Percentiles rank a stretch among this genome's conserved stretches.
These are phyloP conservation scores for Dolichopus griseipennis DNA, from an alignment of 2,888 invertebrate genomes.

Conservation along the genomic window DNA sequence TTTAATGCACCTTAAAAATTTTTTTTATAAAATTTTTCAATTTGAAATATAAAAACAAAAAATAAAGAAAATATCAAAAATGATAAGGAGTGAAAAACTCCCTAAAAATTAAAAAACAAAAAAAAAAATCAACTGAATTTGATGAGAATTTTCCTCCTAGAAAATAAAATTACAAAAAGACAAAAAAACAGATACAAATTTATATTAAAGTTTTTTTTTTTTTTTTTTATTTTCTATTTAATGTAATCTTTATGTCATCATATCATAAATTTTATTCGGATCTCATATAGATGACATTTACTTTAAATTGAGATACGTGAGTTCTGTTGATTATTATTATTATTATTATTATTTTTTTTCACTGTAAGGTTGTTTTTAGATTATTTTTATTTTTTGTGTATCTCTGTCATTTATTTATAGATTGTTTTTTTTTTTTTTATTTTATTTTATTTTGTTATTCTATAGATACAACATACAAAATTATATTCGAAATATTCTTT, in stretches of 20 bases:
- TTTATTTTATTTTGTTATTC: too few relatives aligned
- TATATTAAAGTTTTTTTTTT: neutral
- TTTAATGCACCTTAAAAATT: neutral
- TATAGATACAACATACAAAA: neutral
- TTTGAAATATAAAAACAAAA: neutral
- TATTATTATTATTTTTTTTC: neutral
- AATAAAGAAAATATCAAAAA: neutral
- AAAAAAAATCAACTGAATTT: too few relatives aligned
- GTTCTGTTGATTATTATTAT: neutral
- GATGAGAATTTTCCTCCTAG: too few relatives aligned
- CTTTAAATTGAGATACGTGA: conserved; percentile 1
- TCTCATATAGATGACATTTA: neutral
- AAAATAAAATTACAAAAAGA: too few relatives aligned
- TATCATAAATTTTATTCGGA: conserved; percentile 4
- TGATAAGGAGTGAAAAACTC: too few relatives aligned
- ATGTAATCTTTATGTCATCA: neutral
- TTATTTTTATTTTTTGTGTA: neutral
- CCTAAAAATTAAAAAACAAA: too few relatives aligned
- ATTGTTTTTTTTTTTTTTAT: too few relatives aligned
- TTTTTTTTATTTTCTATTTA: neutral
- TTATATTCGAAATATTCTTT: neutral
- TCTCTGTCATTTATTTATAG: too few relatives aligned
- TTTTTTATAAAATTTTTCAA: too few relatives aligned
- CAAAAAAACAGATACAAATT: too few relatives aligned
- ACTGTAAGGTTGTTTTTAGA: neutral